Conservation (phyloP, 2,888 invertebrate genomes). For the Harmothoe impar region DNA sequence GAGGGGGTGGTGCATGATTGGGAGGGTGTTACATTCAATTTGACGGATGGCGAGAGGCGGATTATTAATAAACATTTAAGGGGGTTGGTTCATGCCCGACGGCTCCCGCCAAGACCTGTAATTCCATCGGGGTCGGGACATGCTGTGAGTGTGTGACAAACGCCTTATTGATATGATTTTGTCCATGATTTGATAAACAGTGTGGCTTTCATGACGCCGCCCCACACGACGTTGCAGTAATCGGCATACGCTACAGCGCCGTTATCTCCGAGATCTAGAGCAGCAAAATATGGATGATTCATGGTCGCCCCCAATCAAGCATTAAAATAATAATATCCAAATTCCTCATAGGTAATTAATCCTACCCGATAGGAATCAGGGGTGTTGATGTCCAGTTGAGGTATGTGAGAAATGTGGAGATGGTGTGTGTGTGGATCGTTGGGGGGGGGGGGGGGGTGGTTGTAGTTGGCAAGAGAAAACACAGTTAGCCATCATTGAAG, state of each 20-base stretch:
- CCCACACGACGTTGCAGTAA: not conserved
- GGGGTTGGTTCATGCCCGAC: not conserved
- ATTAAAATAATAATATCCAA: not conserved
- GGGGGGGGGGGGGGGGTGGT: not conserved
- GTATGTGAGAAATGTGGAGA: too few species aligned
- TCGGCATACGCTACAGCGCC: not conserved
- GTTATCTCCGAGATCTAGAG: not conserved
- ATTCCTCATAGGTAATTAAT: conserved; percentile 7
- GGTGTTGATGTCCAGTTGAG: too few species aligned
- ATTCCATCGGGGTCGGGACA: not conserved
- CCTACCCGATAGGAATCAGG: too few species aligned
- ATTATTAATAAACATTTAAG: conserved; percentile 55
- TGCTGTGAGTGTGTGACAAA: conserved; percentile 42
- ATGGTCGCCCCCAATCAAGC: not conserved
- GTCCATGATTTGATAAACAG: conserved; percentile 51
- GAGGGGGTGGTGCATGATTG: not conserved
- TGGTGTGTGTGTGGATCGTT: not conserved
- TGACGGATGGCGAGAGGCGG: conserved; percentile 31
- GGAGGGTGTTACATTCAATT: conserved; percentile 10
- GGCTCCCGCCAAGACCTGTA: conserved; percentile 26
- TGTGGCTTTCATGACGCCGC: not conserved
- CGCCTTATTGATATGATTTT: conserved; percentile 55
- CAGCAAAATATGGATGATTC: not conserved
- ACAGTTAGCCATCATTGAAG: too few species aligned
- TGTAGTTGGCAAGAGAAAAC: too few species aligned